These are phyloP conservation scores for Ochotona curzoniae DNA, from an alignment of 2,113 vertebrate genomes.

Conservation along the genomic window DNA sequence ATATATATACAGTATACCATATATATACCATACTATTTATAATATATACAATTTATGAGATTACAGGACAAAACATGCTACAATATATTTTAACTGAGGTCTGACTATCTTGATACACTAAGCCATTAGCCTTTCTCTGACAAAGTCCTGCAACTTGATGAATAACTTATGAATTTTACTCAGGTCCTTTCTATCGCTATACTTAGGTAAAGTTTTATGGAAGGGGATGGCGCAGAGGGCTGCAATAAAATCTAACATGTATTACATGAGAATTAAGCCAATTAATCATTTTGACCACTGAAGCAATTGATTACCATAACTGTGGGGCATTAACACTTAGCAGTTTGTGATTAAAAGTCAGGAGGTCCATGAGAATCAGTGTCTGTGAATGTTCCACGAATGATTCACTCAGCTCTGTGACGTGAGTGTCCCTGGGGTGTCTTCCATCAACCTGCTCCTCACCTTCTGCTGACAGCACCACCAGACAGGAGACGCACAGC, in stretches of 20 bases:
- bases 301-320: not conserved
- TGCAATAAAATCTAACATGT: slow-evolving; percentile 62
- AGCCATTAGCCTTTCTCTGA: not conserved
- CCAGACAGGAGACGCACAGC: not conserved
- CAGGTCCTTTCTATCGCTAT: not conserved
- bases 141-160: slow-evolving; percentile 38
- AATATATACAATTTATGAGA: not conserved
- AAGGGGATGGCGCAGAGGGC: not conserved
- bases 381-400: slow-evolving; percentile 11
- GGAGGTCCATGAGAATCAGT: slow-evolving; percentile 18
- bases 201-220: slow-evolving; percentile 56
- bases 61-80: slow-evolving; percentile 3
- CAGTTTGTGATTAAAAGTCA: slow-evolving; percentile 56
- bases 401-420: not conserved
- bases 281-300: slow-evolving; percentile 64
- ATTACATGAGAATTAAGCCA: slow-evolving; percentile 60
- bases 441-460: not conserved
- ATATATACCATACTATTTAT: not conserved
- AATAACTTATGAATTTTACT: slow-evolving; percentile 43
- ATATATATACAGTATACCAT: not conserved
- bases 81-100: slow-evolving; percentile 2
- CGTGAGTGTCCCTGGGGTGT: not conserved
- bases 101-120: not conserved
- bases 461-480: not conserved
- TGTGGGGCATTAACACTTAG: slow-evolving; percentile 30